phyloP scores from a whole-genome alignment of 2,113 vertebrate species.

The Talpa occidentalis region DNA sequence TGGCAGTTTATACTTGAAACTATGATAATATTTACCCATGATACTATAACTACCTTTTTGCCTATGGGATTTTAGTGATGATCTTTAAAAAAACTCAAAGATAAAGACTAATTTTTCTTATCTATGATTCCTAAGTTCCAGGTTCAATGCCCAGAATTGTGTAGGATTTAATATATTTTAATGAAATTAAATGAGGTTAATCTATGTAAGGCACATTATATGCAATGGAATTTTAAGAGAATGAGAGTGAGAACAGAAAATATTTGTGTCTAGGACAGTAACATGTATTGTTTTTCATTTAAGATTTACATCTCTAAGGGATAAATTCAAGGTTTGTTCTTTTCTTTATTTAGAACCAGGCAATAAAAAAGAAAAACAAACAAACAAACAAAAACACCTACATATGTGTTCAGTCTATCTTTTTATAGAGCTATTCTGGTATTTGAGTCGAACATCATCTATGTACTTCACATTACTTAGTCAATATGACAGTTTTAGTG shows the following conservation, averaged over 20 bases:
- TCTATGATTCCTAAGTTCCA: background rate
- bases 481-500: background rate
- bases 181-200: background rate
- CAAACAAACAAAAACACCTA: background rate
- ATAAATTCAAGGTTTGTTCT: background rate
- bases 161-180: background rate
- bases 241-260: background rate
- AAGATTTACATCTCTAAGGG: background rate
- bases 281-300: background rate
- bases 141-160: background rate
- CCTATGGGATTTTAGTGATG: background rate
- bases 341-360: background rate
- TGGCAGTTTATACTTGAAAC: background rate
- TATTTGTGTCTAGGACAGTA: background rate
- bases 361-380: too few species aligned
- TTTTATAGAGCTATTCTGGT: background rate
- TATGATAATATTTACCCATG: background rate
- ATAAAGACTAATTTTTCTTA: background rate
- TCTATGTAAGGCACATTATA: background rate
- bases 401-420: background rate
- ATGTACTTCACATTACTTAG: background rate
- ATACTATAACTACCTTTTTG: background rate
- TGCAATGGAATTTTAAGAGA: background rate
- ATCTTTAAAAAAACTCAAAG: background rate
- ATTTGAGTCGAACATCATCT: background rate